Evolutionary conservation across 2,797 vertebrate species (phyloP), one percentile per base, ranked within the genome.

Genomic region (Pseudochirops cupreus): DNA sequence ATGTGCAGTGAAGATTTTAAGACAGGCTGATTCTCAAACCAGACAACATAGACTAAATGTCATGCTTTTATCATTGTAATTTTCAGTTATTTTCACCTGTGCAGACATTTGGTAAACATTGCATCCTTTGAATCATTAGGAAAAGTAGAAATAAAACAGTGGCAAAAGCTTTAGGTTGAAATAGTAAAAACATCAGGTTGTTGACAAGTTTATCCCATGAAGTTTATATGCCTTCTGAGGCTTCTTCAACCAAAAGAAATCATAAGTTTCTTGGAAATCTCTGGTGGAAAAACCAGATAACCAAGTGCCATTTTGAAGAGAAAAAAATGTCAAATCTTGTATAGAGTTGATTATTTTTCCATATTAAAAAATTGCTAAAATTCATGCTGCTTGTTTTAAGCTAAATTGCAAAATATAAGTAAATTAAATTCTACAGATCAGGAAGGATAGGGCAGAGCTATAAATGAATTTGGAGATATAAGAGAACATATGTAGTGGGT

Each of bases 81-180:
- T 46, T 82, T 46, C 67, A 7, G 18, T 90, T 96, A 46, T 0
- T 11, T 46, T 50, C 31, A 89, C 24, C 52, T 54, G 62, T 56
- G 7, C 56, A 13, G 58, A 33, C 26, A 31, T 95, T 96, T 94
- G 82, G 53, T 95, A 18, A 0, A 1, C 55, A 91, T 74, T 93
- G 2, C 1, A 90, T 94, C n/a, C 62, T 95, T 94, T 93, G 55
- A 56, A 87, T 92, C 56, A 24, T 87, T 53, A 56, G 24, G 33
- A 74, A 87, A 54, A 67, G 55, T 13, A 91, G 52, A 18, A 31
- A 90, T 53, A 59, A 67, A 11, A 52, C 31, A 10, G 94, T 94
- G 94, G 3, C 90, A 94, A 97, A 82, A 94, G 55, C 26, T 54
- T 95, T 21, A n/a, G 39, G 2, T 92, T 56, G 1, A 58, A 94